These are phyloP conservation scores for Propithecus coquereli DNA, from an alignment of 2,113 vertebrate genomes.

Conservation along the genomic window DNA sequence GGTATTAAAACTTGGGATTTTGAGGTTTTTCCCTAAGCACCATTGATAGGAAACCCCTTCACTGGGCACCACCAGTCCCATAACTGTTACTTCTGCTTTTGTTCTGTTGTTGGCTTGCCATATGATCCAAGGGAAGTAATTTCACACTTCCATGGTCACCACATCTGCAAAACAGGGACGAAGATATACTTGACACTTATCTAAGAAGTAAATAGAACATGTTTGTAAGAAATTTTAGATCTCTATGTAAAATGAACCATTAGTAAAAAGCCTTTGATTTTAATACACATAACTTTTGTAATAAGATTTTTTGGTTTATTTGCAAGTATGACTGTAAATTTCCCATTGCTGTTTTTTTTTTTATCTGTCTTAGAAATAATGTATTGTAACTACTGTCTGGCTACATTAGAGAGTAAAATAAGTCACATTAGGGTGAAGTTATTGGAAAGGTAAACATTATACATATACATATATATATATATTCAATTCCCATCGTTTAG, in stretches of 20 bases:
- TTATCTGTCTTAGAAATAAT: conserved; percentile 21
- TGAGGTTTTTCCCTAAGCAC: neutral
- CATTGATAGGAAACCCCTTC: neutral
- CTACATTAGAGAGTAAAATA: neutral
- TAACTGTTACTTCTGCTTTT: neutral
- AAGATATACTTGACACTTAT: neutral
- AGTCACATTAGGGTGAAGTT: neutral
- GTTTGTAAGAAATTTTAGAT: neutral
- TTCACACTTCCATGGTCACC: neutral
- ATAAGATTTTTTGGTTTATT: conserved; percentile 21
- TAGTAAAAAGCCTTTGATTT: neutral
- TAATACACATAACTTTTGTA: neutral
- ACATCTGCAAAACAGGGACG: neutral
- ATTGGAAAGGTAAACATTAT: neutral
- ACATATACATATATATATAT: neutral
- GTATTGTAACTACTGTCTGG: neutral
- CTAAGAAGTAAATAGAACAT: neutral
- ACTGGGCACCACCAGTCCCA: neutral
- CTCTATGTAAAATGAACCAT: neutral
- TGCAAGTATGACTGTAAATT: conserved; percentile 7
- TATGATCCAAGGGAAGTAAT: neutral
- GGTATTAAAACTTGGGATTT: neutral
- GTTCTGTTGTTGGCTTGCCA: neutral
- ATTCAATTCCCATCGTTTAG: neutral
- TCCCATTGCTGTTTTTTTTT: neutral